Evolutionary conservation across 1,140 invertebrate species (phyloP).

Genomic region (Hylaeus anthracinus): DNA sequence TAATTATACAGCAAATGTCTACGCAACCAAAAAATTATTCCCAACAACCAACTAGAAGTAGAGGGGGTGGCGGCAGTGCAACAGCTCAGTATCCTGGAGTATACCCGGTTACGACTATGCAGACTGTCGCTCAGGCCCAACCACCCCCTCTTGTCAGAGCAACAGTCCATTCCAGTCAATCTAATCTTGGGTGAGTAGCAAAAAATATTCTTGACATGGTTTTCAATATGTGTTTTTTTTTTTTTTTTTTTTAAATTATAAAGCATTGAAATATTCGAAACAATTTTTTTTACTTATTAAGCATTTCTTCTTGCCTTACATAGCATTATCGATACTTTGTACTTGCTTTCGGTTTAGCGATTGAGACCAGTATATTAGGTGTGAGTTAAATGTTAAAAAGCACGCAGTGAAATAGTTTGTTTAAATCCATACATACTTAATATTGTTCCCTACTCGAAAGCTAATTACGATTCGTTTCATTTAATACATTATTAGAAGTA

Average conservation of each 20-base stretch:
- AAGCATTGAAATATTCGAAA: constrained; percentile 45
- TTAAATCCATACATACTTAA: neutral
- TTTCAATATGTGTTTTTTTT: neutral
- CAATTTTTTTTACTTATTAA: constrained; percentile 34
- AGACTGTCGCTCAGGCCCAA: constrained; percentile 79
- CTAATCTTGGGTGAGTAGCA: constrained; percentile 77
- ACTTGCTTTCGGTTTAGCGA: constrained; percentile 52
- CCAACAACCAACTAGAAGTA: constrained; percentile 71
- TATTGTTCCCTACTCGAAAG: neutral
- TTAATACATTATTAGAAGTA: neutral
- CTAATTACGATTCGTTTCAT: constrained; percentile 7
- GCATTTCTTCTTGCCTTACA: constrained; percentile 34
- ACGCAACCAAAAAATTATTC: constrained; percentile 70
- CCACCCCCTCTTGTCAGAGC: constrained; percentile 82
- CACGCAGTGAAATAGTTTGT: neutral
- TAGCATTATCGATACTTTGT: constrained; percentile 30
- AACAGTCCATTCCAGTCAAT: constrained; percentile 78
- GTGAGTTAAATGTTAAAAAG: constrained; percentile 35
- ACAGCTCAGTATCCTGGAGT: constrained; percentile 78
- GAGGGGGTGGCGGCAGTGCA: constrained; percentile 73
- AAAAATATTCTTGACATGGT: neutral
- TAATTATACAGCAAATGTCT: constrained; percentile 66
- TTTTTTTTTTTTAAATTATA: constrained; percentile 25
- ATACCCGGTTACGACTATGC: constrained; percentile 79
- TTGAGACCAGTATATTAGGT: constrained; percentile 39